Base-by-base conservation (phyloP, 2,888 invertebrate species). In the Phlogophora meticulosa region DNA sequence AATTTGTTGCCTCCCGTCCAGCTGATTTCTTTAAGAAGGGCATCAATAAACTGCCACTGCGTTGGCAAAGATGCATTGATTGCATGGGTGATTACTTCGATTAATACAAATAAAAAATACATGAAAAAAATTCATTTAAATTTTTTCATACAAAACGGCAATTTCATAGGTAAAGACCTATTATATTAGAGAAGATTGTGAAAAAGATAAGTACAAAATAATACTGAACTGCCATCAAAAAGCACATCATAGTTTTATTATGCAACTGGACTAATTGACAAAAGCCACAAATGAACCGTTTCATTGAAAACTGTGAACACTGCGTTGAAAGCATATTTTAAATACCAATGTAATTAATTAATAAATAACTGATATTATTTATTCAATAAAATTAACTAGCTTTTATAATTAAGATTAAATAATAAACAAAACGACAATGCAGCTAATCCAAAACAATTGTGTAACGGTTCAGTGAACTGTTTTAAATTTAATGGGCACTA, bases 301-400 rank as follows among this genome's bases (percentile, higher is more conserved):
- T 40, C 28, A 75, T 57, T 71, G 57, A 75, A 70, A 55, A 67
- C 75, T 57, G 75, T 57, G 46, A 75, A 67, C 51, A 67, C 10
- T 1, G 22, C 22, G 45, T 13, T 42, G 34, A 15, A 4, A 56
- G 15, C 56, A 67, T 56, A 22, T 74, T 45, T 63, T 56, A 70
- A 72, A 72, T 15, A 22, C 11, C 42, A 24, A 20, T 73, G 42
- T 64, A 53, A 64, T 48, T 64, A 53, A 64, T 48, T 63, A n/a
- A 73, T 64, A 38, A 46, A 53, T 66, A 38, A 74, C 24, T 24
- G 20, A 17, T 13, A 22, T 48, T 10, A 28, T 28, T n/a, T 20
- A 40, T 34, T 28, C 36, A 56, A 51, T 17, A 4, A 34, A 38
- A 38, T 36, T 45, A 42, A 48, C 34, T 15, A 43, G 24, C 9